Conservation (phyloP, 2,888 invertebrate genomes). For the Anoplius nigerrimus region DNA sequence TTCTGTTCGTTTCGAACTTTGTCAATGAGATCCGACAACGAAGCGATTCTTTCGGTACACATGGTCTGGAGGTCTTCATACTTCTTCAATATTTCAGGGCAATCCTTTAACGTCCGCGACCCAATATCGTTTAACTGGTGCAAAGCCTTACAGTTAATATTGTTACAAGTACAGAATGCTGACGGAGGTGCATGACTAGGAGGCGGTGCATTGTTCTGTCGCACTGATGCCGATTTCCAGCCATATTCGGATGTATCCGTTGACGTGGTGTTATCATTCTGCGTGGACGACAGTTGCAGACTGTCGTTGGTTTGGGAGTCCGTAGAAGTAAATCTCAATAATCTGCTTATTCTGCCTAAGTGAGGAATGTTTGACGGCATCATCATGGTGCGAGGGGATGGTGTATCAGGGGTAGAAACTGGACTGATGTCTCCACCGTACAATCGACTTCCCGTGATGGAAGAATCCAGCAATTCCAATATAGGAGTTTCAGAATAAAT, state of each 20-base stretch:
- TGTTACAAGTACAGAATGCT: conserved; percentile 58
- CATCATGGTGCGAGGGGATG: conserved; percentile 68
- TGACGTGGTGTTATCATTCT: conserved; percentile 41
- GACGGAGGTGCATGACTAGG: conserved; percentile 19
- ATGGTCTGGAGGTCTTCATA: conserved; percentile 77
- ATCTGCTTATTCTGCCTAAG: conserved; percentile 49
- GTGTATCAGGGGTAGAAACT: conserved; percentile 72
- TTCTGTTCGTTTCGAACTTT: conserved; percentile 77
- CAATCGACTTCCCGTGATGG: conserved; percentile 51
- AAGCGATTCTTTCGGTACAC: conserved; percentile 78
- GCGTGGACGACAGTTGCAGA: conserved; percentile 22
- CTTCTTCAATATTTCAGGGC: conserved; percentile 67
- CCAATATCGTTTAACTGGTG: conserved; percentile 55
- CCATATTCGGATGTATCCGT: conserved; percentile 42
- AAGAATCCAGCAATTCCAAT: conserved; percentile 67
- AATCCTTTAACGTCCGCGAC: conserved; percentile 50
- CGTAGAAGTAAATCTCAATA: conserved; percentile 39
- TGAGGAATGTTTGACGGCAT: conserved; percentile 67
- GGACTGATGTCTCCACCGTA: conserved; percentile 62
- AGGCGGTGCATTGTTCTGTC: neutral
- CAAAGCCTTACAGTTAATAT: conserved; percentile 61
- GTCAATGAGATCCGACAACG: conserved; percentile 78
- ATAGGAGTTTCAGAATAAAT: conserved; percentile 61
- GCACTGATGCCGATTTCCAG: neutral
- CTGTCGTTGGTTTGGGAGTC: conserved; percentile 27